Evolutionary conservation across 1,140 invertebrate genomes (phyloP).

Genomic region (Venturia canescens): DNA sequence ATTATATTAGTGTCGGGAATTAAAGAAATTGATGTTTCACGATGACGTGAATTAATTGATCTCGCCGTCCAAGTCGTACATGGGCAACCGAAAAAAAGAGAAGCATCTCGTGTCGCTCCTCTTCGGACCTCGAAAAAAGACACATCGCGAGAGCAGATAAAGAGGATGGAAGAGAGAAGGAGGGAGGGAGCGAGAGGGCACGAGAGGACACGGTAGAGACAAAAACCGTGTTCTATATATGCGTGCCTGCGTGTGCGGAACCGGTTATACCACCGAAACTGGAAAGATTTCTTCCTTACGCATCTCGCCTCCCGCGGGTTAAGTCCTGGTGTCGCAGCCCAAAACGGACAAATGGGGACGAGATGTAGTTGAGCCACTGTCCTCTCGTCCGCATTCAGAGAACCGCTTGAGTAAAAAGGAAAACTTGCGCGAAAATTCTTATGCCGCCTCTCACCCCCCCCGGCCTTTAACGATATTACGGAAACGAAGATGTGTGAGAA

Average conservation of each 20-base stretch:
- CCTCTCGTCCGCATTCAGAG: slow-evolving; percentile 33
- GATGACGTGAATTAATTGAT: slow-evolving; percentile 33
- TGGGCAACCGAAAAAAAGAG: slow-evolving; percentile 12
- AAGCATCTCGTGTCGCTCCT: slow-evolving; percentile 40
- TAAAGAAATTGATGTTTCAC: slow-evolving; percentile 32
- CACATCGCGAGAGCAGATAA: background rate
- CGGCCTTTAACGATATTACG: slow-evolving; percentile 3
- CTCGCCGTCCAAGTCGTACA: slow-evolving; percentile 4
- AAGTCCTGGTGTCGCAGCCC: slow-evolving; percentile 57
- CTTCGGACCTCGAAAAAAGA: slow-evolving; percentile 37
- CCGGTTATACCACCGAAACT: slow-evolving; percentile 73
- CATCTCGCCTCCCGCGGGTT: slow-evolving; percentile 37
- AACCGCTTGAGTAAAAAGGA: slow-evolving; percentile 62
- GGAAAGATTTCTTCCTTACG: slow-evolving; percentile 74
- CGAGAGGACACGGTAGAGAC: slow-evolving; percentile 55
- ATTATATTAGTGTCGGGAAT: slow-evolving; percentile 24
- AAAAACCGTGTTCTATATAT: slow-evolving; percentile 22
- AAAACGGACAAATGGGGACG: slow-evolving; percentile 73
- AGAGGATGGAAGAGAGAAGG: background rate
- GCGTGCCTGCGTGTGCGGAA: slow-evolving; percentile 54
- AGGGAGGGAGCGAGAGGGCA: slow-evolving; percentile 57
- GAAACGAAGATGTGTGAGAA: background rate
- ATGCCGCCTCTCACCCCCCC: slow-evolving; percentile 23
- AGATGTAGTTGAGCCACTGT: slow-evolving; percentile 65
- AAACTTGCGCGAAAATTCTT: slow-evolving; percentile 63